Evolutionary conservation across 2,888 invertebrate species (phyloP).

Genomic region (Epinotia bilunana): DNA sequence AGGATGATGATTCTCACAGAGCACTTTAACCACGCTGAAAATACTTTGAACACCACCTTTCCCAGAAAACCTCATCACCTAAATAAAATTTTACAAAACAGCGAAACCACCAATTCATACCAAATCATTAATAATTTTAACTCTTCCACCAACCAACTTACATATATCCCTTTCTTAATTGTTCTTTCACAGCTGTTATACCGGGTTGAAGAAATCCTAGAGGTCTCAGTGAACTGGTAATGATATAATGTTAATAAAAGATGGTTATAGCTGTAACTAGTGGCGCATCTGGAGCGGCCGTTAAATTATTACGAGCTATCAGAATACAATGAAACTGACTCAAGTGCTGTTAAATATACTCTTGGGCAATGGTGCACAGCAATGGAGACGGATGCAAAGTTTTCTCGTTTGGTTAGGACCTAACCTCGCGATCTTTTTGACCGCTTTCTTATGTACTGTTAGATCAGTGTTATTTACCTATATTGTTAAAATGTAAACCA

Average conservation of each 20-base stretch:
- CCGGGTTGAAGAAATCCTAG: neutral
- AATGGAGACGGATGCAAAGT: neutral
- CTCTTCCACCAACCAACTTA: conserved; percentile 7
- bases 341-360: conserved; percentile 26
- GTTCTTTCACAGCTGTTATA: neutral
- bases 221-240: conserved; percentile 42
- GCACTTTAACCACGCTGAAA: neutral
- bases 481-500: too few species aligned
- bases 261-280: conserved; percentile 43
- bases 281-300: conserved; percentile 50
- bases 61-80: neutral
- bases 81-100: conserved; percentile 12
- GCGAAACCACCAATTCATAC: conserved; percentile 8
- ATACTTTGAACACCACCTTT: neutral
- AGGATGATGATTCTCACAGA: neutral
- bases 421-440: neutral
- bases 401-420: neutral
- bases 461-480: too few species aligned
- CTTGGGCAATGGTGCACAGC: neutral
- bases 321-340: conserved; percentile 37
- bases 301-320: conserved; percentile 48
- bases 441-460: neutral
- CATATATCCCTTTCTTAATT: conserved; percentile 25
- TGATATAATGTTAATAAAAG: conserved; percentile 45
- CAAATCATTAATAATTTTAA: conserved; percentile 28